Conservation (phyloP, 2,888 invertebrate genomes). For the Eupeodes latifasciatus region DNA sequence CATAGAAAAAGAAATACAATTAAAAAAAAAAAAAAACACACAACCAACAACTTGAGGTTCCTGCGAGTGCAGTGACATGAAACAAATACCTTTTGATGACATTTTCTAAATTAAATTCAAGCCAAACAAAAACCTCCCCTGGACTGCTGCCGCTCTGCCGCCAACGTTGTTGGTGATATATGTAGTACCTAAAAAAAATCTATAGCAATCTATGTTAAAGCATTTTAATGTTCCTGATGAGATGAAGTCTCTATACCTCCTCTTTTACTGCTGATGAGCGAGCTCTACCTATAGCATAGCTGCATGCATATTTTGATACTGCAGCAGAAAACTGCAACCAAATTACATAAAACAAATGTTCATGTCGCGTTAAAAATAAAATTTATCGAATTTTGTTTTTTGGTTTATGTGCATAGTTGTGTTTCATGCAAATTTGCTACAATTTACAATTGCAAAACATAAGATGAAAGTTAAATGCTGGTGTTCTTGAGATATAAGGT, state of each 20-base stretch:
- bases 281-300: too few species aligned
- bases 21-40: background rate
- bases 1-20: background rate
- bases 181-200: background rate
- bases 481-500: background rate
- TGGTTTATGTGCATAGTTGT: background rate
- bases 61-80: constrained; percentile 53
- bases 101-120: constrained; percentile 64
- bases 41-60: background rate
- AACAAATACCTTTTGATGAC: constrained; percentile 67
- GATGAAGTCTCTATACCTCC: background rate
- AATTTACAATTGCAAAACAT: constrained; percentile 57
- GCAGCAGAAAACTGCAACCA: constrained; percentile 1
- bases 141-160: background rate
- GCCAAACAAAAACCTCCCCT: constrained; percentile 17
- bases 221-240: constrained; percentile 20
- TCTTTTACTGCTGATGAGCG: background rate
- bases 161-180: background rate
- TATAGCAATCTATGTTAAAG: constrained; percentile 13
- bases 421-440: constrained; percentile 58
- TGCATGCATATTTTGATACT: background rate
- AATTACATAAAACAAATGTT: constrained; percentile 57
- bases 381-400: constrained; percentile 59
- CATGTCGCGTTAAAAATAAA: constrained; percentile 67
- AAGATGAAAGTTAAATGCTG: constrained; percentile 36